A percentile compares a stretch with the other conserved stretches of the same genome.
phyloP scores from a whole-genome alignment of 2,113 vertebrate genomes.

The Thunnus thynnus region DNA sequence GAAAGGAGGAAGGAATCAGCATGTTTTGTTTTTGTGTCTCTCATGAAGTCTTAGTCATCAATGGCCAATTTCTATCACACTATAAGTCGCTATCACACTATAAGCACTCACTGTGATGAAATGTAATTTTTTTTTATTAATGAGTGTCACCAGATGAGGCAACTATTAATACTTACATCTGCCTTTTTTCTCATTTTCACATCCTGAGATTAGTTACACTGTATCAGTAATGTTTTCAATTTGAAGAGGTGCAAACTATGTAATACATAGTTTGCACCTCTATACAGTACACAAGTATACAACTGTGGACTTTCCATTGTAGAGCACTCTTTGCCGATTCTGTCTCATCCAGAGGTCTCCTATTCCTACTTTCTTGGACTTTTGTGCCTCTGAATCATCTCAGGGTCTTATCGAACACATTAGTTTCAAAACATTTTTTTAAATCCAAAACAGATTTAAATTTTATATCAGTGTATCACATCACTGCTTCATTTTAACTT shows the following conservation, averaged over 20 bases:
- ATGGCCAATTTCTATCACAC: neutral
- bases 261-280: neutral
- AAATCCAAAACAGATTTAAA: neutral
- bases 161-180: conserved; percentile 5
- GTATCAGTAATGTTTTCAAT: neutral
- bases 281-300: no score
- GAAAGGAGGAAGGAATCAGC: neutral
- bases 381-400: no score
- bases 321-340: no score
- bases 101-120: neutral
- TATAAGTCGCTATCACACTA: neutral
- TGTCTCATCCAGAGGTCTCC: neutral
- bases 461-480: neutral
- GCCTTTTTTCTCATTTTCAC: no score
- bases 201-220: neutral
- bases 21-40: neutral
- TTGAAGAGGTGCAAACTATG: neutral
- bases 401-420: neutral
- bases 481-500: neutral
- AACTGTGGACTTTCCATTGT: no score
- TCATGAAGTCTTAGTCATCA: neutral
- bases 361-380: no score
- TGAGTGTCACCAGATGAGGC: neutral
- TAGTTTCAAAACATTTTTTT: neutral
- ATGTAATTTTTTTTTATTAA: neutral